Base-by-base conservation (phyloP, 2,113 vertebrate species). In the Cathartes aura region DNA sequence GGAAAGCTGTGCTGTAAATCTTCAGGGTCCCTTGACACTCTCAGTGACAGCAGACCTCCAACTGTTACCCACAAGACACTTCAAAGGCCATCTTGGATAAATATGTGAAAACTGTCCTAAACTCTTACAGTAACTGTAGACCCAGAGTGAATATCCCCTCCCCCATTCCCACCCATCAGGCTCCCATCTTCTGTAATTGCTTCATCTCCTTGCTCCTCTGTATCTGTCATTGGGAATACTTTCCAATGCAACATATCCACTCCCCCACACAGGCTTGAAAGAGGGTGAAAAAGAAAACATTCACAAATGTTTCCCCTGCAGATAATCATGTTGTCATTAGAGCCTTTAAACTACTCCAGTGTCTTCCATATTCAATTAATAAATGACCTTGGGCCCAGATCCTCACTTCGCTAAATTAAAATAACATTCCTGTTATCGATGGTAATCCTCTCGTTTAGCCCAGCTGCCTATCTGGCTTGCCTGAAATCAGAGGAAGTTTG, bases 31-130 rank as follows among this genome's bases (percentile, higher is more conserved):
- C 62, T 45, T 82, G 73, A 82, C 40, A 70, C 60, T 74, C 67
- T 50, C 53, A 47, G 58, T 64, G 66, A 82, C 62, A 94, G 81
- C 38, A 95, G 78, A 80, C 45, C 76, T 93, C 93, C 91, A 64
- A 14, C 83, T 89, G 78, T 50, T 95, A 87, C 56, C 94, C 93
- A 70, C 87, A 96, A 93, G 48, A 75, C 45, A 80, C 87, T 96
- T 96, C 82, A 97, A 95, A 95, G 70, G 29, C 81, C 91, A 94
- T 97, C 87, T 96, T 96, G 89, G 78, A 87, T 80, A 95, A 97
- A 94, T 89, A 97, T 96, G 89, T 96, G 89, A 76, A 97, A 96
- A 93, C 32, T 90, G 38, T 73, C 81, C 89, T 89, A 85, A 92
- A 80, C 66, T 76, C 62, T 89, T 80, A 80, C 27, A 96, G 74